Evolutionary conservation across 2,113 vertebrate species (phyloP).

Genomic region (Triplophysa tibetana): DNA sequence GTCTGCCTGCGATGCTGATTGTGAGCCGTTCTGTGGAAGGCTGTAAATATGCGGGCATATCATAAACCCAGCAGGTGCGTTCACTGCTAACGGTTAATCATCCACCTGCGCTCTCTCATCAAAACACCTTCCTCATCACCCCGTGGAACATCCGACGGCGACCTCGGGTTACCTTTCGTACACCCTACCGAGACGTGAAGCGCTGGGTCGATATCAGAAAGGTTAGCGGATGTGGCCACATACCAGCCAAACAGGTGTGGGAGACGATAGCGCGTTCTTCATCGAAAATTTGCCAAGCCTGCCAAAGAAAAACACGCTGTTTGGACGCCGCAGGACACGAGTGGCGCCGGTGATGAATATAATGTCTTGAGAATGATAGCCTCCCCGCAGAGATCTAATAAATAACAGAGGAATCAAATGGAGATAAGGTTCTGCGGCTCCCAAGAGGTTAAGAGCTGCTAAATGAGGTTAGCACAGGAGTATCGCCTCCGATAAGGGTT

Average conservation of each 20-base stretch:
- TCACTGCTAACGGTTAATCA: slow-evolving; percentile 37
- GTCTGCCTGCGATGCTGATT: slow-evolving; percentile 31
- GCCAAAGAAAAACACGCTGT: neutral
- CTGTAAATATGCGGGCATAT: slow-evolving; percentile 52
- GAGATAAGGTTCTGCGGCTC: slow-evolving; percentile 40
- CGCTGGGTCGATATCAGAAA: slow-evolving; percentile 15
- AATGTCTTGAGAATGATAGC: slow-evolving; percentile 43
- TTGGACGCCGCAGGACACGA: slow-evolving; percentile 22
- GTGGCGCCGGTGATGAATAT: slow-evolving; percentile 48
- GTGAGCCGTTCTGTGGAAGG: neutral
- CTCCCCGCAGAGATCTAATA: slow-evolving; percentile 49
- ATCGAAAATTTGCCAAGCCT: slow-evolving; percentile 15
- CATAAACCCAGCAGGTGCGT: slow-evolving; percentile 47
- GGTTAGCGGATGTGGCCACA: slow-evolving; percentile 13
- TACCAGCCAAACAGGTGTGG: slow-evolving; percentile 10
- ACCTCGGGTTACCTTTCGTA: neutral
- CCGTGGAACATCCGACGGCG: neutral
- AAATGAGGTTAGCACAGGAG: slow-evolving; percentile 46
- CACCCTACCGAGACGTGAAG: neutral
- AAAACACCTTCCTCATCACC: slow-evolving; percentile 45
- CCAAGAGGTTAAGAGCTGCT: slow-evolving; percentile 45
- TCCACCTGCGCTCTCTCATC: slow-evolving; percentile 39
- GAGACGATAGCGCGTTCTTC: slow-evolving; percentile 12
- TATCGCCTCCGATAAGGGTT: slow-evolving; percentile 33
- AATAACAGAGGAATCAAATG: slow-evolving; percentile 46